Conservation (phyloP, 2,797 vertebrate species). For the Scomberomorus guttatus region DNA sequence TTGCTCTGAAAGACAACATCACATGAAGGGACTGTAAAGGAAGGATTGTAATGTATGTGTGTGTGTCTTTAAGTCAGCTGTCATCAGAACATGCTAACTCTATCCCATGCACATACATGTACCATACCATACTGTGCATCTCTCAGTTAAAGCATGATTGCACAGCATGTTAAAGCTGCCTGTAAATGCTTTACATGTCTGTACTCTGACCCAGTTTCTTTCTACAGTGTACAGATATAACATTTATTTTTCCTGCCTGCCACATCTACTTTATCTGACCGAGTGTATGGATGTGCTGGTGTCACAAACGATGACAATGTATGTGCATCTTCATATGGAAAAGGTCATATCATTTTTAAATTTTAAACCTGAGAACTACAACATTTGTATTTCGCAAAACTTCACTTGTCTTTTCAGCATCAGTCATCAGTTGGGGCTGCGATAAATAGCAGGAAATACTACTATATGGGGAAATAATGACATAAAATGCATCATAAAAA, state of each 20-base stretch:
- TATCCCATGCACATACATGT: neutral
- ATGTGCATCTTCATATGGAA: neutral
- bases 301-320: neutral
- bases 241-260: constrained; percentile 26
- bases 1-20: neutral
- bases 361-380: neutral
- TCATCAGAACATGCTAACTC: constrained; percentile 7
- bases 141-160: constrained; percentile 5
- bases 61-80: neutral
- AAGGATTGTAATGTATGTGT: neutral
- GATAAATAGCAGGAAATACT: neutral
- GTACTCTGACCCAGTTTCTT: constrained; percentile 41
- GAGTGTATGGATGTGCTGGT: neutral
- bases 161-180: constrained; percentile 31
- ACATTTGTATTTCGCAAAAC: neutral
- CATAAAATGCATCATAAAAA: too few species aligned
- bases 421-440: too few species aligned
- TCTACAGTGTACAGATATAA: constrained; percentile 12
- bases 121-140: neutral
- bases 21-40: neutral
- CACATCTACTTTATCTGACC: constrained; percentile 26
- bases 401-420: neutral
- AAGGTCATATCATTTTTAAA: neutral
- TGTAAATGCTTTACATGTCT: constrained; percentile 10
- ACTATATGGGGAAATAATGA: neutral